A percentile compares a stretch with the other conserved stretches of the same genome.
Evolutionary conservation across 2,113 vertebrate species (phyloP).

Genomic region (Hystrix brachyura): DNA sequence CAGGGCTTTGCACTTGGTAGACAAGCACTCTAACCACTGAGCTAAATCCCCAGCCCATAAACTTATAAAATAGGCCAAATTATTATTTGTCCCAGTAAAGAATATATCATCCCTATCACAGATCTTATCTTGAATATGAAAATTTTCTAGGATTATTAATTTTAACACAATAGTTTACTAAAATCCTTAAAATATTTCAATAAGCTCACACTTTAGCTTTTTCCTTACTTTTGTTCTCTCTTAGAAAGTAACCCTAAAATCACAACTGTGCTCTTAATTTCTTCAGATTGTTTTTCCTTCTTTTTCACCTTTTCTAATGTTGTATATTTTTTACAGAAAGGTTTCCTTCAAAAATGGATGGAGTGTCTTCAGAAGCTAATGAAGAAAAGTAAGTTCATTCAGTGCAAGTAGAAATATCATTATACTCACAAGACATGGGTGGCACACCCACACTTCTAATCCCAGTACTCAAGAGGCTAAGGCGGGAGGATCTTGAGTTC

Average conservation of each 20-base stretch:
- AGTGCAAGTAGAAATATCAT: conserved; percentile 5
- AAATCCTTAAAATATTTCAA: not conserved
- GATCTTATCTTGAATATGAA: conserved; percentile 42
- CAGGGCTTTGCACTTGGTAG: too few species aligned
- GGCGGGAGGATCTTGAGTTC: not conserved
- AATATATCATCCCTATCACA: conserved; percentile 28
- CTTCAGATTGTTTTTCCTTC: conserved; percentile 37
- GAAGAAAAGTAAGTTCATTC: conserved; percentile 88
- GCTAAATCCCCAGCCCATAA: too few species aligned
- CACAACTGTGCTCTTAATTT: conserved; percentile 40
- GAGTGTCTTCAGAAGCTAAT: conserved; percentile 78
- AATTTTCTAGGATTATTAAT: conserved; percentile 32
- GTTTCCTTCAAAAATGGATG: conserved; percentile 86
- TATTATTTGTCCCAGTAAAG: conserved; percentile 51
- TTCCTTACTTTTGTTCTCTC: not conserved
- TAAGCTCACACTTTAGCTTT: not conserved
- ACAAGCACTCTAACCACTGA: too few species aligned
- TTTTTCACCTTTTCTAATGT: conserved; percentile 64
- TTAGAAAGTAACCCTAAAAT: conserved; percentile 62
- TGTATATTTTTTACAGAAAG: conserved; percentile 73
- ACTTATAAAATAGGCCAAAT: not conserved
- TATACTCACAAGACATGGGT: not conserved
- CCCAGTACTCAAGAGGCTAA: not conserved
- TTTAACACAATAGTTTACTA: conserved; percentile 24
- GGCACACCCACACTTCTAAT: not conserved